phyloP scores from a whole-genome alignment of 2,797 vertebrate species.

The Leptatherina wallacei region DNA sequence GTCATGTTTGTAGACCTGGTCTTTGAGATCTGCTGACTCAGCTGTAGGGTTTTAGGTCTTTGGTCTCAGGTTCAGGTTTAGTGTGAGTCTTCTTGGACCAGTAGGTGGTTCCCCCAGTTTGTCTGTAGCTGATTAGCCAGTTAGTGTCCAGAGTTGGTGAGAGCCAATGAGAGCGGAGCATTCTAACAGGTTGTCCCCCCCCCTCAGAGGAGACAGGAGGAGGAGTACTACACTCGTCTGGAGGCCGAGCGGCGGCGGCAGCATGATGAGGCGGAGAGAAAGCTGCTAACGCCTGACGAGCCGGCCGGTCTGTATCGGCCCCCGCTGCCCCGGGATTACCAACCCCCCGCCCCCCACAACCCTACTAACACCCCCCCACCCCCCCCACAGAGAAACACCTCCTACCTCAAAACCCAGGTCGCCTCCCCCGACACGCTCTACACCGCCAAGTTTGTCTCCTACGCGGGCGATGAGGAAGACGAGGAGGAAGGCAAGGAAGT shows the following conservation, averaged over 20 bases:
- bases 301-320: constrained; percentile 95
- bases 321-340: constrained; percentile 95
- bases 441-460: constrained; percentile 98
- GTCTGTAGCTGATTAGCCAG: constrained; percentile 20
- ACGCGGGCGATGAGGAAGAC: constrained; percentile 93
- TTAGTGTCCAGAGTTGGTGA: constrained; percentile 34
- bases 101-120: constrained; percentile 3
- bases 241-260: constrained; percentile 96
- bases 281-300: constrained; percentile 94
- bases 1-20: neutral
- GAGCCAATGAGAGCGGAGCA: constrained; percentile 59
- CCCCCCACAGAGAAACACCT: constrained; percentile 97
- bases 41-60: constrained; percentile 3
- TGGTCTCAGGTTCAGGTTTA: neutral
- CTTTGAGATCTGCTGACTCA: neutral
- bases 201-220: constrained; percentile 96
- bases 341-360: constrained; percentile 85
- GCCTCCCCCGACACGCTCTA: constrained; percentile 95
- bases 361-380: constrained; percentile 90
- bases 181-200: constrained; percentile 85
- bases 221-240: constrained; percentile 97
- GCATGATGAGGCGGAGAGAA: constrained; percentile 93
- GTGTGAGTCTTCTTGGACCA: neutral
- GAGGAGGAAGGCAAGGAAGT: constrained; percentile 76
- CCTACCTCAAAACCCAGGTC: constrained; percentile 91